Conservation (phyloP, 2,888 invertebrate species). For the Stegana nigrithorax region DNA sequence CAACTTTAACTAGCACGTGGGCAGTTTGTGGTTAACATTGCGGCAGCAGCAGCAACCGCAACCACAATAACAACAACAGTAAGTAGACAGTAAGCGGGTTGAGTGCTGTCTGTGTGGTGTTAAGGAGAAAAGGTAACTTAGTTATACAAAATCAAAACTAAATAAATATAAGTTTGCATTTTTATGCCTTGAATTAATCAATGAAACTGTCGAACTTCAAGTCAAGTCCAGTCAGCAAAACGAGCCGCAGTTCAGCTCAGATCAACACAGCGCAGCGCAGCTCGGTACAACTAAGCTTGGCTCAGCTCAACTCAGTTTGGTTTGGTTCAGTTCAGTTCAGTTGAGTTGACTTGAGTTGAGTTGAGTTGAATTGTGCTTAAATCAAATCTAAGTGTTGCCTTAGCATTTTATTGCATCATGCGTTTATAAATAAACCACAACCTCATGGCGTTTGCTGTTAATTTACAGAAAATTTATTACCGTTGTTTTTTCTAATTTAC, state of each 20-base stretch:
- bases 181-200: constrained; percentile 21
- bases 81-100: no score
- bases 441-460: constrained; percentile 20
- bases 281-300: no score
- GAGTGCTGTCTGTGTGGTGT: no score
- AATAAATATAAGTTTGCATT: constrained; percentile 16
- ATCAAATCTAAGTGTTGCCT: not conserved
- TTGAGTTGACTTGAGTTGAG: no score
- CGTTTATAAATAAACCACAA: constrained; percentile 47
- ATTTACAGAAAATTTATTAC: constrained; percentile 9
- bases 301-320: no score
- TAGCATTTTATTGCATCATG: constrained; percentile 45
- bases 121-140: not conserved
- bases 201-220: constrained; percentile 18
- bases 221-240: not conserved
- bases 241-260: not conserved
- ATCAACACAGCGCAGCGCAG: no score
- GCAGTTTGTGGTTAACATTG: constrained; percentile 32
- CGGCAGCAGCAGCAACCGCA: no score
- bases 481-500: constrained; percentile 18
- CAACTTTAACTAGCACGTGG: constrained; percentile 19
- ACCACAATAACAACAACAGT: no score
- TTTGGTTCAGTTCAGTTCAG: no score
- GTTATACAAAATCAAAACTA: constrained; percentile 8
- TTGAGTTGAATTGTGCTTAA: not conserved